phyloP scores from a whole-genome alignment of 2,113 vertebrate species.

The Cromileptes altivelis region DNA sequence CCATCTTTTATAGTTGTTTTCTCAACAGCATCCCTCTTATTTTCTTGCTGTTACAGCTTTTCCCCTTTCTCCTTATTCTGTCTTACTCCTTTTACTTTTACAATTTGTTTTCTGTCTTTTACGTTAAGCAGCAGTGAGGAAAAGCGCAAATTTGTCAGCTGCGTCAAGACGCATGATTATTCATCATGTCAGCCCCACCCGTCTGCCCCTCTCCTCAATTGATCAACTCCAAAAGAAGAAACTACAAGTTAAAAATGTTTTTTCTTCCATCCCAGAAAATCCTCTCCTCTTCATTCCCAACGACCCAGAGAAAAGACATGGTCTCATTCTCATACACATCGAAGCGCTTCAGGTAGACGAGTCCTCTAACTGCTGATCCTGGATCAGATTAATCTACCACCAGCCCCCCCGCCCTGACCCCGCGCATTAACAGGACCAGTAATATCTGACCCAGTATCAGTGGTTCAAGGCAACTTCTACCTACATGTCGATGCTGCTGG shows the following conservation, averaged over 20 bases:
- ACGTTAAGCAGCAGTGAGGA: slow-evolving; percentile 64
- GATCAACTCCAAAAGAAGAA: slow-evolving; percentile 54
- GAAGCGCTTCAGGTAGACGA: slow-evolving; percentile 52
- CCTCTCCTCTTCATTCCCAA: slow-evolving; percentile 56
- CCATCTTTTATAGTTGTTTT: neutral
- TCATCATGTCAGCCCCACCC: slow-evolving; percentile 72
- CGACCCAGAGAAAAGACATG: slow-evolving; percentile 28
- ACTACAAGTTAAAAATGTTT: slow-evolving; percentile 52
- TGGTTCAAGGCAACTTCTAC: slow-evolving; percentile 42
- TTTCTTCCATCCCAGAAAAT: slow-evolving; percentile 41
- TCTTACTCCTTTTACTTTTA: neutral
- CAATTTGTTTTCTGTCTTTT: neutral
- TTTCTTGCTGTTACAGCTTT: neutral
- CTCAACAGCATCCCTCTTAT: neutral
- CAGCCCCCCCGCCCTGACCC: neutral
- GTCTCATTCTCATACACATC: slow-evolving; percentile 63
- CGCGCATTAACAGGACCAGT: slow-evolving; percentile 6
- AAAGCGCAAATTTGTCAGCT: slow-evolving; percentile 79
- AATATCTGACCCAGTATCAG: slow-evolving; percentile 57
- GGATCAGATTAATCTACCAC: slow-evolving; percentile 47
- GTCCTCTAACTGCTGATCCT: slow-evolving; percentile 62
- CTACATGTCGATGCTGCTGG: slow-evolving; percentile 15
- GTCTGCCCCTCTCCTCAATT: slow-evolving; percentile 41
- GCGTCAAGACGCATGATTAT: slow-evolving; percentile 73
- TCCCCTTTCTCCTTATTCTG: neutral